A percentile compares a stretch with the other conserved stretches of the same genome.
Evolutionary conservation across 2,888 invertebrate species (phyloP).

Genomic region (Agrochola lota): DNA sequence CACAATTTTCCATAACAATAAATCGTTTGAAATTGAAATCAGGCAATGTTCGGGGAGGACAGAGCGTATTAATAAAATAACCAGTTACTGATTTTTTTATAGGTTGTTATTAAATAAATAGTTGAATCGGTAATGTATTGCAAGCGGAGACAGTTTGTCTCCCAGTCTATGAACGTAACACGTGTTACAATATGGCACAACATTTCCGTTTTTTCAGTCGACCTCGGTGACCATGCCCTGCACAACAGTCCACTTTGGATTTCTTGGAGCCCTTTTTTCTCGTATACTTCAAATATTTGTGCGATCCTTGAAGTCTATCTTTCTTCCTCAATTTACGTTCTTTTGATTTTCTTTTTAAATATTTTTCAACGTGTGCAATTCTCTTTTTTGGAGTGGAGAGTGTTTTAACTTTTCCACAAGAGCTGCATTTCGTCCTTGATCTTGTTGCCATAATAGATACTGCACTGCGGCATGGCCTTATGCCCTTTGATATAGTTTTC

Average conservation of each 20-base stretch:
- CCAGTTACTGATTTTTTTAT: background rate
- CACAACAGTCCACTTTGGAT: constrained; percentile 75
- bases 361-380: constrained; percentile 72
- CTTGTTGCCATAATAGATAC: constrained; percentile 83
- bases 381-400: constrained; percentile 65
- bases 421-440: constrained; percentile 76
- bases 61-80: constrained; percentile 31
- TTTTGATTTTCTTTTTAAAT: constrained; percentile 78
- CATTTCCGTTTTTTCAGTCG: constrained; percentile 66
- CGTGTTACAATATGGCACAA: constrained; percentile 70
- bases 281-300: constrained; percentile 74
- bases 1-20: constrained; percentile 3
- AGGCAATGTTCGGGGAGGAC: background rate
- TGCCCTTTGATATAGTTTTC: constrained; percentile 77
- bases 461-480: constrained; percentile 83
- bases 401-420: constrained; percentile 76
- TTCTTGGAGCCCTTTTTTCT: constrained; percentile 73
- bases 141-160: constrained; percentile 4
- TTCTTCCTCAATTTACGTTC: constrained; percentile 77
- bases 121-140: constrained; percentile 6
- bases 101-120: constrained; percentile 26
- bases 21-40: background rate
- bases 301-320: constrained; percentile 77
- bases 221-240: constrained; percentile 84
- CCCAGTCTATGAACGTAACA: constrained; percentile 18